Conservation (phyloP, 2,113 vertebrate genomes). For the Sardina pilchardus region DNA sequence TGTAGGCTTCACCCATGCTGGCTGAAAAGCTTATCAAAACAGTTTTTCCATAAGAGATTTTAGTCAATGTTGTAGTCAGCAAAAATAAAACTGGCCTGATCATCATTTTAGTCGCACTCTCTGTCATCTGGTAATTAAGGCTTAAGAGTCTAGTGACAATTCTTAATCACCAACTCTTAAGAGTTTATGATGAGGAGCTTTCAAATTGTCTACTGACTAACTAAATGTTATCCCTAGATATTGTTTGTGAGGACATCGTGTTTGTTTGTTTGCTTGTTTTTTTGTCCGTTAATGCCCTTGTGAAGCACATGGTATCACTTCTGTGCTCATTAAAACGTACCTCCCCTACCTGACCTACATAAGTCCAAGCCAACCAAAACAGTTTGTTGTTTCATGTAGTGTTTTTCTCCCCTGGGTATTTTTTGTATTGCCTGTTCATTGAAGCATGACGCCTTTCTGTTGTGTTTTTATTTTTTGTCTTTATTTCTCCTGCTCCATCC, state of each 20-base stretch:
- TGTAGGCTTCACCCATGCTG: background rate
- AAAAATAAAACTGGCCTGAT: background rate
- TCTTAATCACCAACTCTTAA: no score
- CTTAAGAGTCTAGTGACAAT: no score
- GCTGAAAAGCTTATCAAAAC: background rate
- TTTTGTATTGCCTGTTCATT: conserved; percentile 13
- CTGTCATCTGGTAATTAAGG: no score
- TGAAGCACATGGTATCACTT: background rate
- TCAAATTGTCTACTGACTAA: no score
- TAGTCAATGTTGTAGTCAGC: background rate
- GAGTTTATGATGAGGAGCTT: no score
- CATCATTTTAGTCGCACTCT: no score
- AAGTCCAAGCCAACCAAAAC: background rate
- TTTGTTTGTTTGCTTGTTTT: background rate
- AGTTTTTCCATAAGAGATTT: background rate
- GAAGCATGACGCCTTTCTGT: conserved; percentile 48
- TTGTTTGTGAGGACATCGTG: background rate
- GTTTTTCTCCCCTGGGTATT: background rate
- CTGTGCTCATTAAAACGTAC: background rate
- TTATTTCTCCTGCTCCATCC: conserved; percentile 58
- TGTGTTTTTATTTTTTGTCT: conserved; percentile 63
- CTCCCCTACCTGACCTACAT: background rate
- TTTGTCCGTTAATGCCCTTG: background rate
- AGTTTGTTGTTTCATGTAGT: background rate
- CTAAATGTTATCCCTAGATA: background rate